phyloP scores from a whole-genome alignment of 1,140 invertebrate species.

The Psilanteris sp. region DNA sequence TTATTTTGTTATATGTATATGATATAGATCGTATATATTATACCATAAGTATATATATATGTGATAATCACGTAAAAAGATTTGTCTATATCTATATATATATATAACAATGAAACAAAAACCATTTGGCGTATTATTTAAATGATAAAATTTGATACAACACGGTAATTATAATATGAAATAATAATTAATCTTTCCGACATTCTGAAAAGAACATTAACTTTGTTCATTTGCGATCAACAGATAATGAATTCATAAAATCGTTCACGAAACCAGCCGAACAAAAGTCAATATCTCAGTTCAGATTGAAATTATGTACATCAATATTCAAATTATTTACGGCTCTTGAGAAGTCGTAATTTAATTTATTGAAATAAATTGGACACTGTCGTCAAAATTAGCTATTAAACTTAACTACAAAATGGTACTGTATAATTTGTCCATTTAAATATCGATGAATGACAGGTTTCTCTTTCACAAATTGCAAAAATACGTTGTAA shows the following conservation, averaged over 20 bases:
- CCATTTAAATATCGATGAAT: conserved; percentile 39
- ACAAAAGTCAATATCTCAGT: conserved; percentile 45
- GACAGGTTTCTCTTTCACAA: conserved; percentile 7
- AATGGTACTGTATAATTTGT: conserved; percentile 43
- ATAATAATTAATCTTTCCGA: conserved; percentile 44
- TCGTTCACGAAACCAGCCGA: conserved; percentile 14
- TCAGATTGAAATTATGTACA: conserved; percentile 19
- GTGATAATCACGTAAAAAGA: too few relatives aligned
- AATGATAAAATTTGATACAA: too few relatives aligned
- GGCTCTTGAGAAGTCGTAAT: conserved; percentile 20
- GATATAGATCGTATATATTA: too few relatives aligned
- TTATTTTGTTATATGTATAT: too few relatives aligned
- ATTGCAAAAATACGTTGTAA: too few relatives aligned
- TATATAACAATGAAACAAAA: too few relatives aligned
- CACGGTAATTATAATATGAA: too few relatives aligned
- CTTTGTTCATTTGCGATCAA: conserved; percentile 1
- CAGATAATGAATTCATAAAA: conserved; percentile 30
- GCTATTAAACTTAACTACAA: conserved; percentile 28
- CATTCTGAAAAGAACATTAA: conserved; percentile 39
- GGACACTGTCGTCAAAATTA: conserved; percentile 36
- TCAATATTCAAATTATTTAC: conserved; percentile 60
- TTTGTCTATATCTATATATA: too few relatives aligned
- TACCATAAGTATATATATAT: too few relatives aligned
- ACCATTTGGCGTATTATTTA: too few relatives aligned
- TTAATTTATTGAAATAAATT: conserved; percentile 54